Conservation (phyloP, 2,113 vertebrate genomes). For the Gila orcuttii region DNA sequence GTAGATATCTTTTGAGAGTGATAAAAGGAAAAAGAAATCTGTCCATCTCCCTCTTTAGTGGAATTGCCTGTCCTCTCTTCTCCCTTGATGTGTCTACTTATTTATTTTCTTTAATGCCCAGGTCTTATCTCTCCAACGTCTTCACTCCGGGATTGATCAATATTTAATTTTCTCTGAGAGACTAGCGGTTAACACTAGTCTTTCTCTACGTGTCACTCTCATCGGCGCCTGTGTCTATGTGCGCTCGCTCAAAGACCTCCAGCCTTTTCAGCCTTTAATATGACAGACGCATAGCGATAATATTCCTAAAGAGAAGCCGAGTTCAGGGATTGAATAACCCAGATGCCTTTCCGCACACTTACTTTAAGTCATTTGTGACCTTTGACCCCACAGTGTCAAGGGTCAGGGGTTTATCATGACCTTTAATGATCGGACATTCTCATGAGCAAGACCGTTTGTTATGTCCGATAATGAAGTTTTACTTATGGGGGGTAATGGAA, state of each 20-base stretch:
- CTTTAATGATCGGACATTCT: conserved; percentile 69
- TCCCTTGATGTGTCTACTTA: conserved; percentile 70
- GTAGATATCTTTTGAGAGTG: conserved; percentile 56
- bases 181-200: conserved; percentile 48
- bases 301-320: conserved; percentile 64
- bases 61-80: conserved; percentile 56
- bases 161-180: conserved; percentile 91
- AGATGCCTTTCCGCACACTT: conserved; percentile 52
- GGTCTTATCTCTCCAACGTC: conserved; percentile 74
- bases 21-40: conserved; percentile 51
- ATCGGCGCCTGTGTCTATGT: conserved; percentile 50
- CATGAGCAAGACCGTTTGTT: conserved; percentile 66
- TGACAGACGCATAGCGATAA: conserved; percentile 54
- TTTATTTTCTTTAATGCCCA: conserved; percentile 66
- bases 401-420: conserved; percentile 66
- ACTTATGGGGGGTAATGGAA: conserved; percentile 42
- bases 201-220: conserved; percentile 37
- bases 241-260: conserved; percentile 7
- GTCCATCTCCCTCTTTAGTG: conserved; percentile 54
- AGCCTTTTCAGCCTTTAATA: conserved; percentile 42
- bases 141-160: conserved; percentile 84
- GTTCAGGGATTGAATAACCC: conserved; percentile 58
- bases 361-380: conserved; percentile 72
- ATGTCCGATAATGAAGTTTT: conserved; percentile 51
- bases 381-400: conserved; percentile 66